A percentile compares a stretch with the other conserved stretches of the same genome.
phyloP scores from a whole-genome alignment of 1,140 invertebrate species.

The Schmidtea mediterranea region DNA sequence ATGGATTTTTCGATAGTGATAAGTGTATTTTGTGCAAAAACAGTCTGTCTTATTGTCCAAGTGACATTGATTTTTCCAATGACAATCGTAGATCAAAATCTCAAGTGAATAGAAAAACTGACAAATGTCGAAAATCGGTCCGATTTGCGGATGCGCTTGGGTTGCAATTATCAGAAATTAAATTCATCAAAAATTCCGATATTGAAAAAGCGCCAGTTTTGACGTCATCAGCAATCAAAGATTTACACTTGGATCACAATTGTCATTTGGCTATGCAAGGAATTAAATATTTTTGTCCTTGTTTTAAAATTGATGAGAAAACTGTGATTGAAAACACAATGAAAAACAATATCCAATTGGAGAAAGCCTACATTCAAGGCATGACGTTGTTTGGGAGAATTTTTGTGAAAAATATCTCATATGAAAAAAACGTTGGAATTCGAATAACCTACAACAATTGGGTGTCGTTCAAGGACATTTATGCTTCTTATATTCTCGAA shows the following conservation, averaged over 20 bases:
- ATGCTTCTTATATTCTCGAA: slow-evolving; percentile 47
- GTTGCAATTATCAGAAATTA: slow-evolving; percentile 59
- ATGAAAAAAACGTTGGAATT: slow-evolving; percentile 59
- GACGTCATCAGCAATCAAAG: slow-evolving; percentile 18
- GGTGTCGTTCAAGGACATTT: slow-evolving; percentile 48
- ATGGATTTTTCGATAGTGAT: too few species aligned
- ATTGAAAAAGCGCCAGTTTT: slow-evolving; percentile 20
- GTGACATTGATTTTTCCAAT: too few species aligned
- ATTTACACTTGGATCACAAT: slow-evolving; percentile 14
- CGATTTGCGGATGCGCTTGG: slow-evolving; percentile 75
- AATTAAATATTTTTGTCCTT: slow-evolving; percentile 29
- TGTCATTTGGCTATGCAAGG: slow-evolving; percentile 10
- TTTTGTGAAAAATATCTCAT: slow-evolving; percentile 60
- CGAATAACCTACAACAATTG: slow-evolving; percentile 59
- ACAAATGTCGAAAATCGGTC: slow-evolving; percentile 43
- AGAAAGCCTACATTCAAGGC: slow-evolving; percentile 38
- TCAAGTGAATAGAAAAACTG: slow-evolving; percentile 46
- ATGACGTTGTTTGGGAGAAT: slow-evolving; percentile 49
- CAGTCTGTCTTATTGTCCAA: too few species aligned
- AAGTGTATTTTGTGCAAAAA: too few species aligned
- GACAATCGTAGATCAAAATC: slow-evolving; percentile 19
- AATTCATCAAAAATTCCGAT: slow-evolving; percentile 24
- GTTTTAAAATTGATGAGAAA: slow-evolving; percentile 46
- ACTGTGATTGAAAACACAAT: slow-evolving; percentile 50
- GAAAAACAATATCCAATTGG: slow-evolving; percentile 45